Percentiles rank a stretch among this genome's conserved stretches.
These are phyloP conservation scores for Xylocampa areola DNA, from an alignment of 2,888 invertebrate species.

Conservation along the genomic window DNA sequence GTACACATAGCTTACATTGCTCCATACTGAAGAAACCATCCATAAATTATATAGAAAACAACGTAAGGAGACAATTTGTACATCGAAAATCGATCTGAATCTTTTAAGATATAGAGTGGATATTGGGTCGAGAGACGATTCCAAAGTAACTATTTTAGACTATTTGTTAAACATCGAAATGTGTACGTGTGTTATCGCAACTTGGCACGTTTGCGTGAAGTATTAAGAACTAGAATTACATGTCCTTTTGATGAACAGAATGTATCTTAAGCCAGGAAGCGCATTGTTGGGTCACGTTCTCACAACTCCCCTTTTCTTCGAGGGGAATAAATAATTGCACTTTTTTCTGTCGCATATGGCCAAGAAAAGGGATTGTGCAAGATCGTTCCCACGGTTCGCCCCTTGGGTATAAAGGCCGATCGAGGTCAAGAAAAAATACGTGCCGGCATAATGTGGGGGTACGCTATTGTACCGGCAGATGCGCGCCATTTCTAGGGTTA, in stretches of 20 bases:
- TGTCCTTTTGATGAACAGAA: conserved; percentile 70
- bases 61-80: conserved; percentile 37
- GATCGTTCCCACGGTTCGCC: conserved; percentile 89
- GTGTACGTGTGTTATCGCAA: conserved; percentile 69
- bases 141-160: conserved; percentile 74
- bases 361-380: conserved; percentile 88
- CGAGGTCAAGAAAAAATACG: conserved; percentile 89
- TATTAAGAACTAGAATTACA: conserved; percentile 77
- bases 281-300: conserved; percentile 90
- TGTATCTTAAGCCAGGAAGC: conserved; percentile 89
- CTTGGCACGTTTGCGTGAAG: conserved; percentile 69
- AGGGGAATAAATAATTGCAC: conserved; percentile 90
- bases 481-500: conserved; percentile 83
- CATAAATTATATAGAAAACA: conserved; percentile 64
- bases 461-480: conserved; percentile 86
- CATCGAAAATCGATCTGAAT: conserved; percentile 59
- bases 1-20: conserved; percentile 73
- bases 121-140: conserved; percentile 52
- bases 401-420: conserved; percentile 85
- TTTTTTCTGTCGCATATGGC: conserved; percentile 90
- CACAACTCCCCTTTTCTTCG: conserved; percentile 89
- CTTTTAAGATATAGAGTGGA: conserved; percentile 47
- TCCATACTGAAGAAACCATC: conserved; percentile 81
- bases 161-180: conserved; percentile 78
- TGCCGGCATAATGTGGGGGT: conserved; percentile 84